phyloP scores from a whole-genome alignment of 2,113 vertebrate genomes.

The Actinemys pallida region DNA sequence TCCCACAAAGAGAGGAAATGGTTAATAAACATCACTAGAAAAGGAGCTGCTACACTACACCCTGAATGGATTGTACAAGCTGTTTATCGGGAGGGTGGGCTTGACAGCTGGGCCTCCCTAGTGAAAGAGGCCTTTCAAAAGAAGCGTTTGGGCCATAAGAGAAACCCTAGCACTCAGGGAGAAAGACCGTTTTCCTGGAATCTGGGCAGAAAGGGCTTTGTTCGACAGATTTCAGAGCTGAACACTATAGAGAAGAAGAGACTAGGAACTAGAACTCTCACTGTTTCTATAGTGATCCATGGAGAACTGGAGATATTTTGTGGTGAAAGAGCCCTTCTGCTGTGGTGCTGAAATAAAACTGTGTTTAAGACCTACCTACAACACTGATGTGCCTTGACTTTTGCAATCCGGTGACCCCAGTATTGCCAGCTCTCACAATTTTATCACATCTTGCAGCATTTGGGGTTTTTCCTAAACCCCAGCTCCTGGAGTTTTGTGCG shows the following conservation, averaged over 20 bases:
- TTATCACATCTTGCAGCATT: background rate
- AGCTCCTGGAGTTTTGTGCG: background rate
- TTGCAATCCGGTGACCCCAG: background rate
- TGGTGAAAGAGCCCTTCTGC: background rate
- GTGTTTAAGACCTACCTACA: background rate
- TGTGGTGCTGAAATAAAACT: background rate
- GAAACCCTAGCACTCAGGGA: background rate
- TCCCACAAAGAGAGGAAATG: background rate
- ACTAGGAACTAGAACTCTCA: background rate
- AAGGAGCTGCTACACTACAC: background rate
- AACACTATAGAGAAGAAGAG: background rate
- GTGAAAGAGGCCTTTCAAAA: background rate
- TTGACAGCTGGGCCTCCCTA: background rate
- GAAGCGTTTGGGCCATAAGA: background rate
- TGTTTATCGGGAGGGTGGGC: background rate
- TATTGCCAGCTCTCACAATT: accelerated
- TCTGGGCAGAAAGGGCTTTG: background rate
- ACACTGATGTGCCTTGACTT: background rate
- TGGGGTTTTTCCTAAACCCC: background rate
- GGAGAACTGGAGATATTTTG: background rate
- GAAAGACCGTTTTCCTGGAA: background rate
- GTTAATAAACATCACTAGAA: background rate
- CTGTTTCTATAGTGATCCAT: background rate
- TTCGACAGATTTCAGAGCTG: background rate
- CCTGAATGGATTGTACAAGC: background rate